Conservation (phyloP, 2,113 vertebrate species). For the Takifugu flavidus region DNA sequence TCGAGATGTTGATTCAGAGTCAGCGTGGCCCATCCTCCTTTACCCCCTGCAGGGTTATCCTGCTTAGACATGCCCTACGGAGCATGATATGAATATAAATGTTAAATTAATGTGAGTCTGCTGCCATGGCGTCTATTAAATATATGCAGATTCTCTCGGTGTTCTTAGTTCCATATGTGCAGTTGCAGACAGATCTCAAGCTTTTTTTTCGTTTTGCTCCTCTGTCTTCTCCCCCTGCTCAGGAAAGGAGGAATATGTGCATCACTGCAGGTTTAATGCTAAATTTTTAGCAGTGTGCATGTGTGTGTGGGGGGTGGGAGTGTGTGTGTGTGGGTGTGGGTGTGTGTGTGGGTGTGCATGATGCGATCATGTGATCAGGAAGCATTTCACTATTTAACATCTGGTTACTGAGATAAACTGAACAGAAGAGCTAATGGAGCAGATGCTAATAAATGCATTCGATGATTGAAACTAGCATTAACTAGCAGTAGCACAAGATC, state of each 20-base stretch:
- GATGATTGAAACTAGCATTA: too few relatives aligned
- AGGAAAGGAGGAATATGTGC: not conserved
- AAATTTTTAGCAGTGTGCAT: too few relatives aligned
- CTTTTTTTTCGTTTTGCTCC: conserved; percentile 32
- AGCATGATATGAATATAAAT: conserved; percentile 50
- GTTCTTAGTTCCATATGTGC: conserved; percentile 40
- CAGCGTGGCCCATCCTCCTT: conserved; percentile 17
- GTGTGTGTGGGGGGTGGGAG: too few relatives aligned
- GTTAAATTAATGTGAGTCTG: conserved; percentile 50
- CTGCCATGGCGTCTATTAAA: conserved; percentile 27
- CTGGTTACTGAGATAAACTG: too few relatives aligned
- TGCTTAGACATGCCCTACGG: conserved; percentile 51
- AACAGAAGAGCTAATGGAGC: too few relatives aligned
- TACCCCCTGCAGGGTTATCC: conserved; percentile 42
- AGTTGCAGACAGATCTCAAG: conserved; percentile 42
- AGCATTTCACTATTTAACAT: too few relatives aligned
- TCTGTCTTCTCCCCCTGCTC: not conserved
- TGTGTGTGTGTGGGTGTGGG: too few relatives aligned
- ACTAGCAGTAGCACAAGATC: too few relatives aligned
- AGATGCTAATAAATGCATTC: too few relatives aligned
- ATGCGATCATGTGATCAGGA: too few relatives aligned
- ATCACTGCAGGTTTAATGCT: too few relatives aligned
- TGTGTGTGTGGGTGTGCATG: too few relatives aligned
- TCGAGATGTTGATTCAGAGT: conserved; percentile 52
- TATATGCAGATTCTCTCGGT: conserved; percentile 45